A percentile compares a stretch with the other conserved stretches of the same genome.
These are phyloP conservation scores for Noctuana brunneofusca DNA, from an alignment of 2,888 invertebrate species.

Conservation along the genomic window DNA sequence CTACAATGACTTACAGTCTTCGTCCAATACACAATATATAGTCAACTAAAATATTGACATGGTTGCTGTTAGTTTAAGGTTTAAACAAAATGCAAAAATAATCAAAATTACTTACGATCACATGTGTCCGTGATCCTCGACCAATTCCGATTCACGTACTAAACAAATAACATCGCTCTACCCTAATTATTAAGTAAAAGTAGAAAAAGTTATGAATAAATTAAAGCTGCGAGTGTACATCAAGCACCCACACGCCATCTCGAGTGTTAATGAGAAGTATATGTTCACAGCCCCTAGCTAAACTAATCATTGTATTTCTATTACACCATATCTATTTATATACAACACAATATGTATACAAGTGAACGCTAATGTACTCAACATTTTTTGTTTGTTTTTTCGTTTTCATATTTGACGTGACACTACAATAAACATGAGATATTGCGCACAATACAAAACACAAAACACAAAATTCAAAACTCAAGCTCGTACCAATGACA, in stretches of 20 bases:
- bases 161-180: background rate
- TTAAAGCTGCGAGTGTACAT: background rate
- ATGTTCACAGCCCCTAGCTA: constrained; percentile 2
- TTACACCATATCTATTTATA: background rate
- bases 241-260: background rate
- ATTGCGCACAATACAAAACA: background rate
- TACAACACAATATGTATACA: background rate
- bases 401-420: no score
- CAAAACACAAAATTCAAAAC: background rate
- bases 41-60: no score
- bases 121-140: background rate
- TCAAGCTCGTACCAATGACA: background rate
- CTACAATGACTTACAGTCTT: no score
- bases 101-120: background rate
- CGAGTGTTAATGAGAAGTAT: background rate
- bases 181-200: background rate
- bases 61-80: no score
- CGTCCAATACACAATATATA: no score
- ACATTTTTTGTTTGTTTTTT: no score
- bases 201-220: background rate
- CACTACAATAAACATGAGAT: no score
- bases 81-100: no score
- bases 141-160: background rate
- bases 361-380: no score
- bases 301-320: background rate